Evolutionary conservation across 1,140 invertebrate genomes (phyloP).

Genomic region (Microplitis mediator): DNA sequence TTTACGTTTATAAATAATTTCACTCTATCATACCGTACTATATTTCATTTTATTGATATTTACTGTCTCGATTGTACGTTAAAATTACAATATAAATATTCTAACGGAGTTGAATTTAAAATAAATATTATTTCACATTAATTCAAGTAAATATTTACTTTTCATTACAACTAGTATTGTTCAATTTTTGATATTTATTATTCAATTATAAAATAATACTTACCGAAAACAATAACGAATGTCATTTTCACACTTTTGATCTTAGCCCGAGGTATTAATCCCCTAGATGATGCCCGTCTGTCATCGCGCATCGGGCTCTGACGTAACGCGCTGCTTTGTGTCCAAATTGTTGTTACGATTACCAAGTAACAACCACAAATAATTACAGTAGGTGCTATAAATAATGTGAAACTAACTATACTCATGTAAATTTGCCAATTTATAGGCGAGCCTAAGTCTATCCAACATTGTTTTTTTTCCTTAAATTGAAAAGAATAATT

Average conservation of each 20-base stretch:
- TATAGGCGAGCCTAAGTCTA: slow-evolving; percentile 75
- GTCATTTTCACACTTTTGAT: slow-evolving; percentile 99
- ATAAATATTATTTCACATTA: neutral
- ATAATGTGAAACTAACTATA: slow-evolving; percentile 80
- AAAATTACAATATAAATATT: no score
- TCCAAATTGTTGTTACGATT: slow-evolving; percentile 93
- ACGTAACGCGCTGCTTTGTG: slow-evolving; percentile 65
- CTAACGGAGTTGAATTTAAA: no score
- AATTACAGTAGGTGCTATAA: slow-evolving; percentile 87
- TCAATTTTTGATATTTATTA: neutral
- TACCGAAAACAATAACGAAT: slow-evolving; percentile 92
- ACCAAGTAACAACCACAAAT: slow-evolving; percentile 90
- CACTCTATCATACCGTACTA: no score
- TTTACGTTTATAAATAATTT: no score
- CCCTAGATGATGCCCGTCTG: slow-evolving; percentile 77
- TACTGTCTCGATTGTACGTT: no score
- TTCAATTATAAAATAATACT: slow-evolving; percentile 44
- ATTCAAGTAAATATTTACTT: neutral
- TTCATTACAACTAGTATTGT: neutral
- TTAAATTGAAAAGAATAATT: slow-evolving; percentile 29
- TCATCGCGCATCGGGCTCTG: slow-evolving; percentile 63
- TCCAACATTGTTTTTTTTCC: slow-evolving; percentile 88
- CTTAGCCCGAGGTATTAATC: slow-evolving; percentile 91
- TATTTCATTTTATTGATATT: no score
- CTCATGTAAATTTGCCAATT: slow-evolving; percentile 92